Base-by-base conservation (phyloP, 1,140 invertebrate genomes). In the Gonioctena quinquepunctata region DNA sequence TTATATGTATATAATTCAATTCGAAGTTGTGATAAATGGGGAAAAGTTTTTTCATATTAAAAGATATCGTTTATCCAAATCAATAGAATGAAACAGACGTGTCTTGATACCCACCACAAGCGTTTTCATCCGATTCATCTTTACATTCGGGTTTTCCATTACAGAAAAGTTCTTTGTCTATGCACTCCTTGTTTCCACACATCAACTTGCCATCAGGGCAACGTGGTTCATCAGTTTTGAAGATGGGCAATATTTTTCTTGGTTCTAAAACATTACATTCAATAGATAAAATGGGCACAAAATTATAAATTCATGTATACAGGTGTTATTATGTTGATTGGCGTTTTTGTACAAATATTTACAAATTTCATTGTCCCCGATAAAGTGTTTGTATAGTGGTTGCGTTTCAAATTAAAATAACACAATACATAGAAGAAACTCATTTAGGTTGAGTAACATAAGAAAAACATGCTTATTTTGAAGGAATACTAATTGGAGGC, bases 111-210 rank as follows among this genome's bases (percentile, higher is more conserved):
- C 93, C 87, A 96, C 95, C 91, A 88, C 96, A 97, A 73, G 95
- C 93, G 79, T 95, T 95, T 88, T 98, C 96, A 82, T 98, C 96
- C 42, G 95, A 97, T 79, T 95, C 93, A 83, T 98, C 96, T 77
- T 93, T 92, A 85, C 96, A 98, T 78, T 98, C 94, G 26, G 90
- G 85, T 85, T 94, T 94, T 80, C 94, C 93, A 81, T 97, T 95
- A 85, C 96, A 98, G 87, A 96, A 96, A 26, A 96, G 86, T 78
- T 93, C 92, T 84, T 94, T 95, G 71, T 95, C 93, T 23, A 96
- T 89, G 84, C 95, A 96, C 76, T 96, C 94, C 71, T 93, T 92
- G 83, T 93, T 94, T 66, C 94, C 94, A 81, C 94, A 96, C 49
- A 94, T 92, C 22, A 96, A 83, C 87, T 96, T 94, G 33, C 92